phyloP scores from a whole-genome alignment of 1,140 invertebrate genomes.

The Diabrotica virgifera region DNA sequence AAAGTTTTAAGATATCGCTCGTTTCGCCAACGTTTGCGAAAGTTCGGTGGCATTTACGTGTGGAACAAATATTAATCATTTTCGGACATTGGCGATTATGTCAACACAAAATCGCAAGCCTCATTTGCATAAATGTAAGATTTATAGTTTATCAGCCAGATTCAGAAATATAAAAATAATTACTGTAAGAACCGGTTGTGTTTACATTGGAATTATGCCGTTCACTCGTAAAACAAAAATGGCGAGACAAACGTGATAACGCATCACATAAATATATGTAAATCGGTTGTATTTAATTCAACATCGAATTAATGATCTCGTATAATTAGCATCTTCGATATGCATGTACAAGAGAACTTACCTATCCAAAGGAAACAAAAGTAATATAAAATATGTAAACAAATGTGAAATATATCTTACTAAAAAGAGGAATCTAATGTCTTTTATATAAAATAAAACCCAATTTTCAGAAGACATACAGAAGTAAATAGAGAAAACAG shows the following conservation, averaged over 20 bases:
- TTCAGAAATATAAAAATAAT: slow-evolving; percentile 27
- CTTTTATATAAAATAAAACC: no score
- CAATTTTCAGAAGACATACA: no score
- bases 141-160: slow-evolving; percentile 33
- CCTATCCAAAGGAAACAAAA: not conserved
- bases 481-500: no score
- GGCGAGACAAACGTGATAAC: slow-evolving; percentile 20
- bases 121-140: slow-evolving; percentile 32
- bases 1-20: no score
- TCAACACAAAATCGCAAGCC: slow-evolving; percentile 27
- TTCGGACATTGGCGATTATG: slow-evolving; percentile 26
- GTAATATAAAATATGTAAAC: no score
- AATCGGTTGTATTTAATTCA: slow-evolving; percentile 10
- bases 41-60: slow-evolving; percentile 24
- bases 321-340: slow-evolving; percentile 5
- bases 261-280: slow-evolving; percentile 18
- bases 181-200: slow-evolving; percentile 22
- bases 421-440: no score
- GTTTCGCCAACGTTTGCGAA: not conserved
- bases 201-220: slow-evolving; percentile 25
- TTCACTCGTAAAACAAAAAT: slow-evolving; percentile 22
- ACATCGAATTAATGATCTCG: slow-evolving; percentile 8
- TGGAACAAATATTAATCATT: slow-evolving; percentile 28
- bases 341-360: not conserved
- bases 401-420: no score